Percentiles rank a stretch among this genome's conserved stretches.
phyloP scores from a whole-genome alignment of 2,113 vertebrate species.

The Trichomycterus rosablanca region DNA sequence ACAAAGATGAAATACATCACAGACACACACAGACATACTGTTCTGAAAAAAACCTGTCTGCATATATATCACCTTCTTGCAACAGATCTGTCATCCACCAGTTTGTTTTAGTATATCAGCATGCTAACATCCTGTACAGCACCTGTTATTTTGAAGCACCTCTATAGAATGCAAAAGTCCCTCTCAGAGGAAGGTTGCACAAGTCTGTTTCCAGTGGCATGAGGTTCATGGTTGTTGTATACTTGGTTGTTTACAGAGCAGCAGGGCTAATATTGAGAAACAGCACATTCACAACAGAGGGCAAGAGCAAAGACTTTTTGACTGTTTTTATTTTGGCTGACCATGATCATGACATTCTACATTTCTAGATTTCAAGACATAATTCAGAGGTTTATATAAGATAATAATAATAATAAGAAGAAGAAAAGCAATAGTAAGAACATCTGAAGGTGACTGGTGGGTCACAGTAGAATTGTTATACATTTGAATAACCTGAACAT shows the following conservation, averaged over 20 bases:
- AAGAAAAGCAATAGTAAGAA: too few relatives aligned
- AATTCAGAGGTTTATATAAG: not conserved
- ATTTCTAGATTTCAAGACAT: not conserved
- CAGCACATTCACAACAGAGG: conserved; percentile 12
- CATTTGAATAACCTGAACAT: too few relatives aligned
- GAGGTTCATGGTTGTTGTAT: not conserved
- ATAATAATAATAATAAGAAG: too few relatives aligned
- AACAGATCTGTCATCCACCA: conserved; percentile 1
- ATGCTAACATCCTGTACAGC: not conserved
- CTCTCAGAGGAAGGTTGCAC: conserved; percentile 35
- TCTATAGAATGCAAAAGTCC: conserved; percentile 10
- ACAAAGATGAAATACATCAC: not conserved
- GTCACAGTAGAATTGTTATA: too few relatives aligned
- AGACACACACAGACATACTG: too few relatives aligned
- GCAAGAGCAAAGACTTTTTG: not conserved
- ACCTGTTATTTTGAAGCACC: conserved; percentile 21
- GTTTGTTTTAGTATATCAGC: conserved; percentile 2
- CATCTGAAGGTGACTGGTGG: too few relatives aligned
- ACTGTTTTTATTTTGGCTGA: not conserved
- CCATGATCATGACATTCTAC: not conserved
- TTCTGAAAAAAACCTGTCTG: too few relatives aligned
- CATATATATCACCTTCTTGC: not conserved
- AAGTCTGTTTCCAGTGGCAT: conserved; percentile 19
- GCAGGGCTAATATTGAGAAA: conserved; percentile 35
- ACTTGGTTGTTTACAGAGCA: conserved; percentile 40